These are phyloP conservation scores for Bhutanitis thaidina DNA, from an alignment of 2,888 invertebrate species.

Conservation along the genomic window DNA sequence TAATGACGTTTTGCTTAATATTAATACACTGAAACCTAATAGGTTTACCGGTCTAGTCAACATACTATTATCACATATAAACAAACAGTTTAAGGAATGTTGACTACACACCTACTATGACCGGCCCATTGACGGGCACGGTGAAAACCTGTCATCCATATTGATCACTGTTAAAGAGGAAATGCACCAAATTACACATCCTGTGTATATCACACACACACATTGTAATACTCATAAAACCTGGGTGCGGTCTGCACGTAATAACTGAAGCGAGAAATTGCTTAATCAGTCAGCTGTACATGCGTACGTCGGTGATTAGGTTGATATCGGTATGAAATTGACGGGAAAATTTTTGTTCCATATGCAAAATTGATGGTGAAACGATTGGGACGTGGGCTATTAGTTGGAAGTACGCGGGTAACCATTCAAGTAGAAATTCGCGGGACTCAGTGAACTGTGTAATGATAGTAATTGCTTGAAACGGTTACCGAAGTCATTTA, in stretches of 20 bases:
- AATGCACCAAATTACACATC: slow-evolving; percentile 69
- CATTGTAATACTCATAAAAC: slow-evolving; percentile 61
- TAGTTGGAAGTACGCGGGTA: slow-evolving; percentile 12
- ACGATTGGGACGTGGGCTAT: slow-evolving; percentile 11
- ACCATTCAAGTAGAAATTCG: slow-evolving; percentile 6
- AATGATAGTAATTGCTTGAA: slow-evolving; percentile 17
- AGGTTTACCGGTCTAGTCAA: too few species aligned
- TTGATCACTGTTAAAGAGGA: slow-evolving; percentile 42
- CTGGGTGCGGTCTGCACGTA: slow-evolving; percentile 48
- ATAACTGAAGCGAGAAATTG: slow-evolving; percentile 69
- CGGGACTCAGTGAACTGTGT: slow-evolving; percentile 13
- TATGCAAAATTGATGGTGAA: slow-evolving; percentile 31
- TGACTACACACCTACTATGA: too few species aligned
- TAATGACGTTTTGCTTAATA: too few species aligned
- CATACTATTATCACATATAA: too few species aligned
- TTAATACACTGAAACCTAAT: too few species aligned
- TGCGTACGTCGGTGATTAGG: slow-evolving; percentile 57
- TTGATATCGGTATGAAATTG: slow-evolving; percentile 61
- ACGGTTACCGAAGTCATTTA: slow-evolving; percentile 13
- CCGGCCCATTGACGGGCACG: slow-evolving; percentile 13
- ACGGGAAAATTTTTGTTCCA: slow-evolving; percentile 51
- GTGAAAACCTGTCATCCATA: slow-evolving; percentile 49
- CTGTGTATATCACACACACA: slow-evolving; percentile 48
- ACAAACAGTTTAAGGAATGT: too few species aligned
- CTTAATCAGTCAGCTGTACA: slow-evolving; percentile 73